Conservation (phyloP, 92 coral and sea anemone species). For the Zoanthus sansibaricus region DNA sequence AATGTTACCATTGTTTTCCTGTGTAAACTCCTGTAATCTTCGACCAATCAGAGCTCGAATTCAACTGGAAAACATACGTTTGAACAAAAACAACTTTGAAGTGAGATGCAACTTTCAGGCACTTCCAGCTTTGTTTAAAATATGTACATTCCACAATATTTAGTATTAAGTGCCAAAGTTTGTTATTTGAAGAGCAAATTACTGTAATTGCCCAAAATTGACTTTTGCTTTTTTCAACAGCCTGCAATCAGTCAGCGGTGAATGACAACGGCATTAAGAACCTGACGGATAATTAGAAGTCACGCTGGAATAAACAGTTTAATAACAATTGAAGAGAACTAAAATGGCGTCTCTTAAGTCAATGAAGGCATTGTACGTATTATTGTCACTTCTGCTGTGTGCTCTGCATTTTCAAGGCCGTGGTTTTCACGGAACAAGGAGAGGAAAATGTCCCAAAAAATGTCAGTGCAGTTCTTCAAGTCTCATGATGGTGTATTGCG, state of each 20-base stretch:
- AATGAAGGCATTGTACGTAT: conserved; percentile 42
- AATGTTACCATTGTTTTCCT: conserved; percentile 22
- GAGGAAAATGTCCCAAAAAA: conserved; percentile 11
- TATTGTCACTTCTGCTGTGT: conserved; percentile 20
- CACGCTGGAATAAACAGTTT: conserved; percentile 40
- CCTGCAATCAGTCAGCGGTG: conserved; percentile 51
- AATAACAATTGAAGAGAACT: conserved; percentile 30
- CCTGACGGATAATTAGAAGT: conserved; percentile 29
- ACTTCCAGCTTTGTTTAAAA: background rate
- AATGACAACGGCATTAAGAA: background rate
- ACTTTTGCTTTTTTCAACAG: conserved; percentile 32
- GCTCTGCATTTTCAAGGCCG: conserved; percentile 3
- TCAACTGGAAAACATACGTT: background rate
- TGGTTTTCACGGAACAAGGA: conserved; percentile 27
- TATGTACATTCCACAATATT: no score
- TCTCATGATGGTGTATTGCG: conserved; percentile 54
- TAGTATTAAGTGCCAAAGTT: conserved; percentile 6
- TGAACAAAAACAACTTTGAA: background rate
- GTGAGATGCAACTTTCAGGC: background rate
- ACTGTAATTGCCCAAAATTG: conserved; percentile 2
- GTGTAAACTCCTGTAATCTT: background rate
- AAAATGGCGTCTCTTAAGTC: conserved; percentile 50
- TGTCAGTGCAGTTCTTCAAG: conserved; percentile 37
- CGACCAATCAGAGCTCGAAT: conserved; percentile 19
- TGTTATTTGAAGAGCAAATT: background rate